Conservation (phyloP, 1,140 invertebrate genomes). For the Asbolus verrucosus region DNA sequence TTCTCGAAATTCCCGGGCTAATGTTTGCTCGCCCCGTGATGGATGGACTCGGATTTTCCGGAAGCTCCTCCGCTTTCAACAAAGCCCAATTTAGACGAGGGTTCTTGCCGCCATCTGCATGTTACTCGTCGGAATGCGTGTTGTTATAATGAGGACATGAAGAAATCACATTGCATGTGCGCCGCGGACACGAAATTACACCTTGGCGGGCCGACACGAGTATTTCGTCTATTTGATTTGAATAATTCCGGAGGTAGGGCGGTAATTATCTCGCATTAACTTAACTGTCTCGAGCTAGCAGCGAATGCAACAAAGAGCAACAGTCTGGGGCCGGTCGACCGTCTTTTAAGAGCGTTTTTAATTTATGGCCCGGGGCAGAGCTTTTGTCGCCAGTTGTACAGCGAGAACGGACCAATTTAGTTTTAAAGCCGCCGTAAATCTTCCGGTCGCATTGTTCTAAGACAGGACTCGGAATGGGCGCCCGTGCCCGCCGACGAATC, state of each 20-base stretch:
- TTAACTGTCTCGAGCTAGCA: constrained; percentile 7
- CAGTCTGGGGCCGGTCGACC: constrained; percentile 27
- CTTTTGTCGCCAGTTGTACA: constrained; percentile 52
- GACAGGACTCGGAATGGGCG: constrained; percentile 4
- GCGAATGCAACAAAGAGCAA: constrained; percentile 13
- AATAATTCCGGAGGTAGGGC: constrained; percentile 12
- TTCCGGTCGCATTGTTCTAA: constrained; percentile 40
- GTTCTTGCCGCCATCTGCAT: constrained; percentile 8
- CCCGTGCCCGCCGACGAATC: constrained; percentile 28
- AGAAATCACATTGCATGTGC: constrained; percentile 12
- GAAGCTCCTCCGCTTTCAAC: too few species aligned
- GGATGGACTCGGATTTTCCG: background rate
- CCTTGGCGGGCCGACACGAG: background rate
- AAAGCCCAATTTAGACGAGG: too few species aligned
- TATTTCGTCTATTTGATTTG: constrained; percentile 29
- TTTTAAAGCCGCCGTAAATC: constrained; percentile 53
- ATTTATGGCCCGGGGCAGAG: constrained; percentile 50
- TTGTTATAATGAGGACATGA: too few species aligned
- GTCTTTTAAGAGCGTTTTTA: constrained; percentile 45
- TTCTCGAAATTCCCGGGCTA: background rate
- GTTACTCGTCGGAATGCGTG: background rate
- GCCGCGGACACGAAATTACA: constrained; percentile 11
- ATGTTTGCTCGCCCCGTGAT: background rate
- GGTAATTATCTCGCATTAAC: constrained; percentile 18
- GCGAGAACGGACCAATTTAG: constrained; percentile 51